Evolutionary conservation across 1,140 invertebrate species (phyloP).

Genomic region (silkworm (Bombyx mori)): DNA sequence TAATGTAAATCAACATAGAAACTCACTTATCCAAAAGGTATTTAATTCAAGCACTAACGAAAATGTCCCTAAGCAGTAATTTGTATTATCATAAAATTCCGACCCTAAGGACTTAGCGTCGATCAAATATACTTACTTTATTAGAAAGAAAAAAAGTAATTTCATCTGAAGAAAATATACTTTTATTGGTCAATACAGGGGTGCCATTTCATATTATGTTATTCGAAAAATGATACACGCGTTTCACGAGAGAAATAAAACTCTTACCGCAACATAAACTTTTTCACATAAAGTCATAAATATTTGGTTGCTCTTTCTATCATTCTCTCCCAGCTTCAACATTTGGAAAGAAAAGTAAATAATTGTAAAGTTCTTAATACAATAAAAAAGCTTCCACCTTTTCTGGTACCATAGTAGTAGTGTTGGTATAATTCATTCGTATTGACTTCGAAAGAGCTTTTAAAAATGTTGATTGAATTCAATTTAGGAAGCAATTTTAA

Average conservation of each 20-base stretch:
- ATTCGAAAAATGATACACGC: conserved; percentile 29
- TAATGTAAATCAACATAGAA: not conserved
- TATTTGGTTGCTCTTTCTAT: conserved; percentile 23
- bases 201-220: conserved; percentile 22
- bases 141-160: conserved; percentile 2
- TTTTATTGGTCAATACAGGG: conserved; percentile 30
- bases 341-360: not conserved
- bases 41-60: not conserved
- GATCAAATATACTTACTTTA: too few relatives aligned
- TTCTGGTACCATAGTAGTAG: too few relatives aligned
- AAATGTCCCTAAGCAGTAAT: not conserved
- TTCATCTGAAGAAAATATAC: conserved; percentile 14
- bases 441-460: conserved; percentile 26
- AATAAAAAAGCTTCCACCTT: too few relatives aligned
- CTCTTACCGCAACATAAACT: conserved; percentile 51
- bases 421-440: too few relatives aligned
- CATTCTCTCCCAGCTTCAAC: not conserved
- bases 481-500: not conserved
- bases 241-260: conserved; percentile 44
- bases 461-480: not conserved
- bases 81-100: not conserved
- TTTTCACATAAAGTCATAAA: conserved; percentile 48
- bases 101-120: too few relatives aligned
- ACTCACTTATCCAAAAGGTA: not conserved
- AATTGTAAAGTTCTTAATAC: not conserved